Conservation (phyloP, 2,113 vertebrate species). For the Elachura formosa region DNA sequence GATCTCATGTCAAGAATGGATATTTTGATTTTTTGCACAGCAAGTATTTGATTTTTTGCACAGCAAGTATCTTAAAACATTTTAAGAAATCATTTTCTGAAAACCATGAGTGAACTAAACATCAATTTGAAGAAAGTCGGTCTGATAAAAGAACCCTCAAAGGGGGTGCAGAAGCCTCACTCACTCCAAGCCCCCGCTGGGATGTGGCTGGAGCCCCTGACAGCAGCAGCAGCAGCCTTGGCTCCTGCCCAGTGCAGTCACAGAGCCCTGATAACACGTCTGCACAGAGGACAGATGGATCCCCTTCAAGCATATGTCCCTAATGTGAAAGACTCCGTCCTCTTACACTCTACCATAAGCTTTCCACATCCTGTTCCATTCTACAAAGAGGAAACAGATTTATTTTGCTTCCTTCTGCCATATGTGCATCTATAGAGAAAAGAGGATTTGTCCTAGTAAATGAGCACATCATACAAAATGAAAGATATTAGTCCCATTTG, state of each 20-base stretch:
- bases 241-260: conserved; percentile 19
- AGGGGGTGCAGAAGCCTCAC: neutral
- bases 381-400: conserved; percentile 52
- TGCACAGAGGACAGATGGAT: conserved; percentile 14
- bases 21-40: neutral
- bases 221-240: conserved; percentile 22
- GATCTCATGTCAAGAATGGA: neutral
- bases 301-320: conserved; percentile 48
- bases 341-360: conserved; percentile 39
- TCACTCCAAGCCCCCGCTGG: neutral
- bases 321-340: conserved; percentile 28
- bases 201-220: neutral
- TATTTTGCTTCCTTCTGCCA: conserved; percentile 56
- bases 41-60: neutral
- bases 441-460: conserved; percentile 20
- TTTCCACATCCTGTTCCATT: conserved; percentile 48
- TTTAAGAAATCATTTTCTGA: neutral
- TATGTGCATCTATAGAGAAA: conserved; percentile 36
- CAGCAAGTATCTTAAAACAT: neutral
- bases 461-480: neutral
- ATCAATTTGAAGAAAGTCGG: rapidly evolving
- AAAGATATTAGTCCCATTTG: neutral
- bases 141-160: neutral
- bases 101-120: neutral
- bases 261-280: neutral